Evolutionary conservation across 2,888 invertebrate species (phyloP).

Genomic region (Poecilus cupreus): DNA sequence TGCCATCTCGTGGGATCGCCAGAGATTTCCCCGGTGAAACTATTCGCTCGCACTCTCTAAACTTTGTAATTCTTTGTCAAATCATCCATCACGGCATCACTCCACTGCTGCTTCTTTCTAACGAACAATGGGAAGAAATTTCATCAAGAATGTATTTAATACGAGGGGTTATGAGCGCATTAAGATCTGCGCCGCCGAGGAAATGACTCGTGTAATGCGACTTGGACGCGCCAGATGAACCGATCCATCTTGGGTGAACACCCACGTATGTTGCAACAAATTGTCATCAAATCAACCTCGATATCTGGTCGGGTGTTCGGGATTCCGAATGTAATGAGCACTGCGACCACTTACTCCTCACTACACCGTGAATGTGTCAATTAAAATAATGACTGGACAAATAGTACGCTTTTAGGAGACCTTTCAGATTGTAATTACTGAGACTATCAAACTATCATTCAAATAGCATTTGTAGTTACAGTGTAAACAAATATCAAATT

Average conservation of each 20-base stretch:
- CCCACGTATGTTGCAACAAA: slow-evolving; percentile 37
- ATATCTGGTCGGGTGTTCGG: not conserved
- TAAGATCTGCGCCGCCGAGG: slow-evolving; percentile 21
- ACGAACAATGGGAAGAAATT: slow-evolving; percentile 58
- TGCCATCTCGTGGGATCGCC: slow-evolving; percentile 74
- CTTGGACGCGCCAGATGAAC: slow-evolving; percentile 45
- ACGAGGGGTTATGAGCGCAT: slow-evolving; percentile 50
- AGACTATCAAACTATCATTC: too few relatives aligned
- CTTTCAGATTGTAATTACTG: not conserved
- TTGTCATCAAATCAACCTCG: slow-evolving; percentile 51
- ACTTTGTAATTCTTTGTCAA: slow-evolving; percentile 73
- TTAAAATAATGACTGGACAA: slow-evolving; percentile 27
- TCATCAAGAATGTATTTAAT: slow-evolving; percentile 59
- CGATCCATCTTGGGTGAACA: slow-evolving; percentile 41
- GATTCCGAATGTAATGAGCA: not conserved
- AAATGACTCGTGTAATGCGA: slow-evolving; percentile 58
- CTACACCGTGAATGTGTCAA: not conserved
- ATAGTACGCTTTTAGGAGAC: not conserved
- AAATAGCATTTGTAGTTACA: too few relatives aligned
- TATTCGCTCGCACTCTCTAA: slow-evolving; percentile 75
- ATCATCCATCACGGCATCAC: slow-evolving; percentile 73
- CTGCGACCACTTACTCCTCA: not conserved
- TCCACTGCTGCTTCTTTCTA: slow-evolving; percentile 48
- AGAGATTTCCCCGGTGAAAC: slow-evolving; percentile 78
- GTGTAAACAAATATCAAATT: not conserved